A percentile compares a stretch with the other conserved stretches of the same genome.
phyloP scores from a whole-genome alignment of 2,797 vertebrate genomes.

The Anniella stebbinsi region DNA sequence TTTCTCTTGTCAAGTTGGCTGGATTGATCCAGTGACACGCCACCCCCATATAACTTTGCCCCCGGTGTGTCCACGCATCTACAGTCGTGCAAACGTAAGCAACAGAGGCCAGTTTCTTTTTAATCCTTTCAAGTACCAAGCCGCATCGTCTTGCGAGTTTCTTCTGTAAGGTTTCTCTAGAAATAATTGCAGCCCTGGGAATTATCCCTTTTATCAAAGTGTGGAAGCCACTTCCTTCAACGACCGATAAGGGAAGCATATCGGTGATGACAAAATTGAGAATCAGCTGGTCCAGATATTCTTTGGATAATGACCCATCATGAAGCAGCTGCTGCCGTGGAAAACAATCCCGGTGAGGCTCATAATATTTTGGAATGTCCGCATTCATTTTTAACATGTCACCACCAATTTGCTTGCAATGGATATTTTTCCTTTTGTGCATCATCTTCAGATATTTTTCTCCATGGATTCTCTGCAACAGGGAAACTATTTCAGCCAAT shows the following conservation, averaged over 20 bases:
- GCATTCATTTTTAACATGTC: not conserved
- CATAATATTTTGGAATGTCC: not conserved
- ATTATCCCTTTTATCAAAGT: not conserved
- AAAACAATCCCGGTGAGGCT: not conserved
- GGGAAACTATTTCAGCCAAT: not conserved
- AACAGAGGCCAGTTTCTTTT: not conserved
- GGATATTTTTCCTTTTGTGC: not conserved
- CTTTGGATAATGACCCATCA: not conserved
- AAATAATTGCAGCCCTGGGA: not conserved
- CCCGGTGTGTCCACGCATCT: not conserved
- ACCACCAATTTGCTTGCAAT: not conserved
- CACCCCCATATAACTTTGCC: not conserved
- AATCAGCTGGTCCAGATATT: not conserved
- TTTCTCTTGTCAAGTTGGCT: not conserved
- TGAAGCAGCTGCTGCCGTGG: not conserved
- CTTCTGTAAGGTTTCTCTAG: not conserved
- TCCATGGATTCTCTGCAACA: slow-evolving; percentile 12
- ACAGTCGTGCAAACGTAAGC: not conserved
- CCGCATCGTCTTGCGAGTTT: not conserved
- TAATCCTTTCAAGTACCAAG: not conserved
- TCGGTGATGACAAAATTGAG: not conserved
- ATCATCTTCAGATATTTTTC: not conserved
- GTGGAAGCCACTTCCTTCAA: not conserved
- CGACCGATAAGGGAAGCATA: not conserved
- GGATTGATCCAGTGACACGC: not conserved